A percentile compares a stretch with the other conserved stretches of the same genome.
These are phyloP conservation scores for Siniperca obscura DNA, from an alignment of 2,797 vertebrate genomes.

Conservation along the genomic window DNA sequence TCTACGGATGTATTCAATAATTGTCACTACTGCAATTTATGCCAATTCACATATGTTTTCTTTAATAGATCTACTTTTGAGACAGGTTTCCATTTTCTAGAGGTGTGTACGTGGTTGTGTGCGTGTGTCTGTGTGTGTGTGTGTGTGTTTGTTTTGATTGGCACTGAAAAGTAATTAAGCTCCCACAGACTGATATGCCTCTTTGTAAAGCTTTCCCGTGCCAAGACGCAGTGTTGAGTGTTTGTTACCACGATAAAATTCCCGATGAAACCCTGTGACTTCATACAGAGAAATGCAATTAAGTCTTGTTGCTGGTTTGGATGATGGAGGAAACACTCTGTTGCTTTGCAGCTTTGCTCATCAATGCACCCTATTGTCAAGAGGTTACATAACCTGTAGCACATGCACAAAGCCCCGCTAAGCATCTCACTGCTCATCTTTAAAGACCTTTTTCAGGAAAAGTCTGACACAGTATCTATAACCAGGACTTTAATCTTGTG, in stretches of 20 bases:
- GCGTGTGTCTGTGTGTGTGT: not conserved
- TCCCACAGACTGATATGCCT: not conserved
- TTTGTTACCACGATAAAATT: not conserved
- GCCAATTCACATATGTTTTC: not conserved
- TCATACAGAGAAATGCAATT: constrained; percentile 10
- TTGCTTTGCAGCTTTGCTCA: constrained; percentile 31
- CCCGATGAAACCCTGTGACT: not conserved
- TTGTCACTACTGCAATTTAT: not conserved
- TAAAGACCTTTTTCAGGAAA: not conserved
- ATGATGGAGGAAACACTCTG: constrained; percentile 4
- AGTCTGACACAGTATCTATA: not conserved
- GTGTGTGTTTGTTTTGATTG: not conserved
- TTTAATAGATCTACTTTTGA: not conserved
- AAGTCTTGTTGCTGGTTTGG: constrained; percentile 14
- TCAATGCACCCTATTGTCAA: constrained; percentile 56
- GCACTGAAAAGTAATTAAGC: not conserved
- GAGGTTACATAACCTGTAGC: constrained; percentile 49
- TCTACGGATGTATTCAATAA: not conserved
- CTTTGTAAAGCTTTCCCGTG: not conserved
- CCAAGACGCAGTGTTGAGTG: fast-evolving
- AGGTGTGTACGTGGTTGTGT: not conserved
- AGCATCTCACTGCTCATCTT: constrained; percentile 21
- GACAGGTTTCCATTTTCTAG: not conserved
- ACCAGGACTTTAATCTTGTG: not conserved
- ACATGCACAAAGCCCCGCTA: constrained; percentile 14